phyloP scores from a whole-genome alignment of 2,113 vertebrate genomes.

The Hipposideros armiger region DNA sequence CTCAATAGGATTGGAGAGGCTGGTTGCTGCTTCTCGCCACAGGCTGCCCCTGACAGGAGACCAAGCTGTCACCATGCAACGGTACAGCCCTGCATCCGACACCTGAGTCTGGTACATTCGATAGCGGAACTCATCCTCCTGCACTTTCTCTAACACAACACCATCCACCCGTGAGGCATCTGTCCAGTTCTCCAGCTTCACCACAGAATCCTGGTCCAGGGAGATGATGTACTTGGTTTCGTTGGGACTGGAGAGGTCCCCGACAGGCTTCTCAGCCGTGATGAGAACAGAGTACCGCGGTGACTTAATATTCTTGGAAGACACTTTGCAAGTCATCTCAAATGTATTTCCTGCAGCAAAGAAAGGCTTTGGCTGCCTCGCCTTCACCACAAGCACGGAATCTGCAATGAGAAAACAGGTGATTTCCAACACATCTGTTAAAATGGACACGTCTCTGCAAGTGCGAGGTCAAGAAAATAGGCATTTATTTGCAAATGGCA shows the following conservation, averaged over 20 bases:
- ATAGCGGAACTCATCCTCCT: slow-evolving; percentile 94
- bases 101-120: slow-evolving; percentile 94
- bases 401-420: slow-evolving; percentile 84
- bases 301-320: slow-evolving; percentile 92
- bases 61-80: slow-evolving; percentile 94
- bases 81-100: slow-evolving; percentile 94
- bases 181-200: slow-evolving; percentile 91
- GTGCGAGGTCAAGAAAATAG: background rate
- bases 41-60: slow-evolving; percentile 90
- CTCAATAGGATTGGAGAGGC: slow-evolving; percentile 93
- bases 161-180: slow-evolving; percentile 91
- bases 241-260: slow-evolving; percentile 79
- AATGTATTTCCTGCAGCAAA: slow-evolving; percentile 95
- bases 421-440: background rate
- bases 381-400: slow-evolving; percentile 89
- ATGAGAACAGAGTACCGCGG: slow-evolving; percentile 94
- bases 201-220: slow-evolving; percentile 92
- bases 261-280: slow-evolving; percentile 88
- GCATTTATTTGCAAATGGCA: background rate
- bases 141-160: slow-evolving; percentile 93
- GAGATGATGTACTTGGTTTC: slow-evolving; percentile 91
- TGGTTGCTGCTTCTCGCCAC: slow-evolving; percentile 91
- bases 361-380: slow-evolving; percentile 90
- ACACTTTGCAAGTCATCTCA: slow-evolving; percentile 95
- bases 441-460: background rate